Conservation (phyloP, 2,797 vertebrate species). For the Acipenser ruthenus region DNA sequence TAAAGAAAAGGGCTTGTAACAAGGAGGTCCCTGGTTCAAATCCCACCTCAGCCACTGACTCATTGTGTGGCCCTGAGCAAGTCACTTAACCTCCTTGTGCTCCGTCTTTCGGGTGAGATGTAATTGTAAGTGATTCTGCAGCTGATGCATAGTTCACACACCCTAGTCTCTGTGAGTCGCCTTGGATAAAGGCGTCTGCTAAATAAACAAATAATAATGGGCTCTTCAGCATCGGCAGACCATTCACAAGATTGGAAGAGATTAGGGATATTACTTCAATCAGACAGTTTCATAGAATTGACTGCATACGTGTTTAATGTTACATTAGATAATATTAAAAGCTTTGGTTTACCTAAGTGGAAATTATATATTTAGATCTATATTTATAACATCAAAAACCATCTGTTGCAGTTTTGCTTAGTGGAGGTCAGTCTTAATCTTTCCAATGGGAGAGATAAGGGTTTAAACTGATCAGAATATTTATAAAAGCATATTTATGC, state of each 20-base stretch:
- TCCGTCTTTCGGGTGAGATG: no score
- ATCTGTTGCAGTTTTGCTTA: neutral
- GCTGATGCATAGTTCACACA: no score
- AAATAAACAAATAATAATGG: no score
- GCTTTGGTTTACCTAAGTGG: slow-evolving; percentile 19
- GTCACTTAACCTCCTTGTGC: no score
- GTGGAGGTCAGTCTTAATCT: slow-evolving; percentile 2
- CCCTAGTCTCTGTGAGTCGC: no score
- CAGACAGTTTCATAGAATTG: slow-evolving; percentile 44
- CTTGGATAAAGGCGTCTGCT: no score
- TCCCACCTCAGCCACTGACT: no score
- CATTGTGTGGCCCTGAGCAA: no score
- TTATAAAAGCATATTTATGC: no score
- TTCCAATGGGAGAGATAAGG: slow-evolving; percentile 14
- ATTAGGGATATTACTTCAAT: slow-evolving; percentile 38
- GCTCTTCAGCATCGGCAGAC: slow-evolving; percentile 8
- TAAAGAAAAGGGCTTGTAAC: no score
- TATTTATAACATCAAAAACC: neutral
- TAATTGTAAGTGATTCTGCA: no score
- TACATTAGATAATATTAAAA: slow-evolving; percentile 42
- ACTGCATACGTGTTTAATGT: slow-evolving; percentile 34
- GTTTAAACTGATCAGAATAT: neutral
- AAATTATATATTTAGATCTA: slow-evolving; percentile 11
- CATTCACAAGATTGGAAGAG: slow-evolving; percentile 45
- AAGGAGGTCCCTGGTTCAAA: no score